A percentile compares a stretch with the other conserved stretches of the same genome.
Evolutionary conservation across 2,113 vertebrate genomes (phyloP).

Genomic region (Macheiramphus alcinus): DNA sequence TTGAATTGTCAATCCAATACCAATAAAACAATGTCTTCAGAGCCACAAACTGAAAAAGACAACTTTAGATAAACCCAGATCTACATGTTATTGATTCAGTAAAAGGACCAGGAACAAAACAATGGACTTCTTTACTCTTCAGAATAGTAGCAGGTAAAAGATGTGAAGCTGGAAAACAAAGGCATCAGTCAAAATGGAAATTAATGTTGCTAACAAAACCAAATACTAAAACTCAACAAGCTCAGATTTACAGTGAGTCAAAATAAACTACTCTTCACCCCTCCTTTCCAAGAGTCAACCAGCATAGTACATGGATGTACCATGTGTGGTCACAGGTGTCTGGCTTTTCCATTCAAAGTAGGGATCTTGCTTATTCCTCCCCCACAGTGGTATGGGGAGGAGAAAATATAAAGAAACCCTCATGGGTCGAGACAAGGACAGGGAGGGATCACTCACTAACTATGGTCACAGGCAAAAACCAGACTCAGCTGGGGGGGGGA

Average conservation of each 20-base stretch:
- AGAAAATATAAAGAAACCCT: too few relatives aligned
- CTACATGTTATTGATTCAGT: neutral
- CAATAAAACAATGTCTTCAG: neutral
- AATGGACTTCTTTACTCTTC: neutral
- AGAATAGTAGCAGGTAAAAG: neutral
- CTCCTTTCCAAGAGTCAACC: neutral
- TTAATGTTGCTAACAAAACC: neutral
- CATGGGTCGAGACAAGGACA: too few relatives aligned
- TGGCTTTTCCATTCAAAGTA: neutral
- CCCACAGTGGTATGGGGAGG: too few relatives aligned
- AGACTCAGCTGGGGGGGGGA: too few relatives aligned
- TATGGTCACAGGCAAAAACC: too few relatives aligned
- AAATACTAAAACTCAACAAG: neutral
- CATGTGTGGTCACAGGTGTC: fast-evolving
- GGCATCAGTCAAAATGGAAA: neutral
- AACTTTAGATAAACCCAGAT: neutral
- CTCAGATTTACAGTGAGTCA: neutral
- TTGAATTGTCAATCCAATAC: neutral
- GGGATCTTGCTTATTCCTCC: neutral
- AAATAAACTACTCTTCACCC: neutral
- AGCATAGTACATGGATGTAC: fast-evolving
- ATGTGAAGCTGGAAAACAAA: neutral
- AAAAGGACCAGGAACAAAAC: neutral
- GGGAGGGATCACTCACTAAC: too few relatives aligned
- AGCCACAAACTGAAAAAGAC: neutral